Percentiles rank a stretch among this genome's conserved stretches.
phyloP scores from a whole-genome alignment of 1,140 invertebrate species.

The Diachasma alloeum region DNA sequence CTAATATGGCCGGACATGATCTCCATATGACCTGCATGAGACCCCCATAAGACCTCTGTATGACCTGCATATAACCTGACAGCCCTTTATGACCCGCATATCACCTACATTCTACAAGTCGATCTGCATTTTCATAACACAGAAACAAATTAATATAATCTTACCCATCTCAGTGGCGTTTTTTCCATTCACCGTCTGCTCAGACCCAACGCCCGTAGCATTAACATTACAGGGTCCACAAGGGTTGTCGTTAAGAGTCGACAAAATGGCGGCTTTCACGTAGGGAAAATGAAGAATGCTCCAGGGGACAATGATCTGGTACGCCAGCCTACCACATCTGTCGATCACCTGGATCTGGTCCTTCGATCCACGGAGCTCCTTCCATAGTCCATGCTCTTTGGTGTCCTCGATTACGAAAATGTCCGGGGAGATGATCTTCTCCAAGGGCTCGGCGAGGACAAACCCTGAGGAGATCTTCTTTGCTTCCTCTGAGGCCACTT shows the following conservation, averaged over 20 bases:
- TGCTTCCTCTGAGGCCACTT: conserved; percentile 35
- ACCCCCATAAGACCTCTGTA: no score
- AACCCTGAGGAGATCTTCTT: conserved; percentile 15
- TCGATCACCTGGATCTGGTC: conserved; percentile 55
- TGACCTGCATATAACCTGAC: no score
- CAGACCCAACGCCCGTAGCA: neutral
- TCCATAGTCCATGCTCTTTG: conserved; percentile 41
- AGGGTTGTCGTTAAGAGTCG: conserved; percentile 57
- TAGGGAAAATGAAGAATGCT: conserved; percentile 60
- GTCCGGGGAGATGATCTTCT: conserved; percentile 22
- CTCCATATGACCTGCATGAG: no score
- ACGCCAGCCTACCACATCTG: conserved; percentile 56
- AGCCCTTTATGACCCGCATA: no score
- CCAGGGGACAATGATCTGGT: conserved; percentile 59
- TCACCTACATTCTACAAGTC: no score
- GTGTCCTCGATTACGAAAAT: conserved; percentile 48
- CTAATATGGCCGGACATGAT: no score
- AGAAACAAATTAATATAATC: neutral
- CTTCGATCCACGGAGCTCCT: conserved; percentile 43
- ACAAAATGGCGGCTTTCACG: conserved; percentile 58
- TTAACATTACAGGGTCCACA: conserved; percentile 51
- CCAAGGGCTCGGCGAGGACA: conserved; percentile 27
- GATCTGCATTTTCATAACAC: no score
- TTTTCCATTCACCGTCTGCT: neutral
- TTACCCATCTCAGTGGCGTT: neutral